Conservation (phyloP, 2,888 invertebrate species). For the Rhagophthalmus giganteus region DNA sequence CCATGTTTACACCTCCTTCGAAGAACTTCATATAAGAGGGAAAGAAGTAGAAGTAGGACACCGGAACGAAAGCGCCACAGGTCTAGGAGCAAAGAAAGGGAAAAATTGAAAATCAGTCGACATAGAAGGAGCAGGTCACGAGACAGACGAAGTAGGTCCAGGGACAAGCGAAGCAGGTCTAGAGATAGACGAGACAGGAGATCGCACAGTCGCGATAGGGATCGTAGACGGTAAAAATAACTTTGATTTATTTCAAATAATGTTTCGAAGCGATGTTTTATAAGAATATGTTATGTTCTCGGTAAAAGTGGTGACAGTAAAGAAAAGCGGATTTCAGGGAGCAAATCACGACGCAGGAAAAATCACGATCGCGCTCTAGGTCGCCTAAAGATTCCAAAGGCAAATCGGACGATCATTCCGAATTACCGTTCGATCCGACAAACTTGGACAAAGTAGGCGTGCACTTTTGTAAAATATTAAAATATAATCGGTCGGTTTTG, state of each 20-base stretch:
- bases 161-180: conserved; percentile 50
- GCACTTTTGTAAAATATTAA: neutral
- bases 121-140: conserved; percentile 44
- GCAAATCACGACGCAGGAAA: conserved; percentile 59
- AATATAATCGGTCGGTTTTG: neutral
- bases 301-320: conserved; percentile 63
- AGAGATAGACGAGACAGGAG: conserved; percentile 43
- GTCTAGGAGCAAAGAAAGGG: conserved; percentile 49
- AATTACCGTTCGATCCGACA: conserved; percentile 71
- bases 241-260: conserved; percentile 6
- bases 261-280: conserved; percentile 4
- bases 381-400: conserved; percentile 48
- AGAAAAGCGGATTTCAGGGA: conserved; percentile 63
- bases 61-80: conserved; percentile 48
- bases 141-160: conserved; percentile 52
- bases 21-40: conserved; percentile 21
- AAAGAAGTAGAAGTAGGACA: conserved; percentile 43
- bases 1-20: neutral
- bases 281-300: conserved; percentile 16
- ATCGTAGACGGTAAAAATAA: conserved; percentile 41
- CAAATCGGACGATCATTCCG: conserved; percentile 61
- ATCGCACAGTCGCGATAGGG: conserved; percentile 44
- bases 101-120: conserved; percentile 63
- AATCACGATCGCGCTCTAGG: conserved; percentile 48
- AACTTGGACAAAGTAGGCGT: conserved; percentile 72